These are phyloP conservation scores for Stichopus chloronotus DNA, from an alignment of 35 echinoderm and acorn worm genomes.

Conservation along the genomic window DNA sequence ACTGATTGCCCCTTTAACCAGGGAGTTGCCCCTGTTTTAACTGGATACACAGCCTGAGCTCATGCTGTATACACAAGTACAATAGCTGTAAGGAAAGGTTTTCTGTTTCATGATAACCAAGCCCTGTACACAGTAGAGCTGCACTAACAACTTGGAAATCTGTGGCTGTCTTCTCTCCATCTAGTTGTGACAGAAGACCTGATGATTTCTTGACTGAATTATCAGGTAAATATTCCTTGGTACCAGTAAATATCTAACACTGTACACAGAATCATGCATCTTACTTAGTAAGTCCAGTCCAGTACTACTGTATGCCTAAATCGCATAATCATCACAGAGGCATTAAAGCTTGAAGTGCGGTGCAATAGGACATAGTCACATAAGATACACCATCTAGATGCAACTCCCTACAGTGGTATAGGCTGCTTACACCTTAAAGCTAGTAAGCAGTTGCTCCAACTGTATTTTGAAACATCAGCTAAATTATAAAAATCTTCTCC, in stretches of 20 bases:
- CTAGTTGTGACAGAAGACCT: not conserved
- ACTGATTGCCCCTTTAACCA: too few relatives aligned
- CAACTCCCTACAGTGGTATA: not conserved
- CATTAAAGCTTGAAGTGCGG: not conserved
- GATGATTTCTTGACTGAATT: too few relatives aligned
- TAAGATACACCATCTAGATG: not conserved
- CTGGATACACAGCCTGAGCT: not conserved
- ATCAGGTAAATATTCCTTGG: too few relatives aligned
- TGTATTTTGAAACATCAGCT: too few relatives aligned
- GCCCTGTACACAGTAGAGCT: not conserved
- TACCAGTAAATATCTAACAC: not conserved
- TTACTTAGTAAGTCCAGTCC: not conserved
- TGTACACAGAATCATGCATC: not conserved
- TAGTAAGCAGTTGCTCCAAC: too few relatives aligned
- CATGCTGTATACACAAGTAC: not conserved
- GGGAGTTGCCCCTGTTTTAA: too few relatives aligned
- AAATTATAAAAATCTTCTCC: too few relatives aligned
- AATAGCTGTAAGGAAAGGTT: slow-evolving; percentile 14
- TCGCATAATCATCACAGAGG: not conserved
- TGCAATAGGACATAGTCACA: not conserved
- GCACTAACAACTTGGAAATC: not conserved
- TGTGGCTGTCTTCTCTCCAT: not conserved
- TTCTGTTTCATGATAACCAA: not conserved
- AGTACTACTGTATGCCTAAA: not conserved
- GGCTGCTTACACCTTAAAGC: too few relatives aligned